These are phyloP conservation scores for Ceuthmochares aereus DNA, from an alignment of 2,113 vertebrate species.

Conservation along the genomic window DNA sequence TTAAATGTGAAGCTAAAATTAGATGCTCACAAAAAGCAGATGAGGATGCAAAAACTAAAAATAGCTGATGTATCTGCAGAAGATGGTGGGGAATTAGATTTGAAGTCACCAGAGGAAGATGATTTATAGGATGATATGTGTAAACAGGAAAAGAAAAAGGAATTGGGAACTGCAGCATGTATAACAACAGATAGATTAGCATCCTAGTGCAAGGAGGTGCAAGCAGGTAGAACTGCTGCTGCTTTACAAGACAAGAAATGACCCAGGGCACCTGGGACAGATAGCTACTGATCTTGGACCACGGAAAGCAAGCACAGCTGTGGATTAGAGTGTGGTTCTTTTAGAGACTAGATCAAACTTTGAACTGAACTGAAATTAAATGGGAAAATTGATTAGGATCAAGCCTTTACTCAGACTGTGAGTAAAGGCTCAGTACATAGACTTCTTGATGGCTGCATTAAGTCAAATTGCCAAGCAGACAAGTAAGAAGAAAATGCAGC, in stretches of 20 bases:
- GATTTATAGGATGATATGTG: neutral
- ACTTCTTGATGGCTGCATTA: neutral
- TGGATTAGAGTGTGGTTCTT: neutral
- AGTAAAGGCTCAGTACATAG: neutral
- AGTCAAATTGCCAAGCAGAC: neutral
- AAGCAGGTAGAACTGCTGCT: neutral
- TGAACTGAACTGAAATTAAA: neutral
- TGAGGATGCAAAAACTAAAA: conserved; percentile 40
- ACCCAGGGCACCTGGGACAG: neutral
- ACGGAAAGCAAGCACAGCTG: neutral
- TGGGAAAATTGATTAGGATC: neutral
- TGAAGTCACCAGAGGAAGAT: conserved; percentile 17
- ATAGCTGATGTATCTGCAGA: conserved; percentile 49
- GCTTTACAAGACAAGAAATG: neutral
- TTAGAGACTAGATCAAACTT: neutral
- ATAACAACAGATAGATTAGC: neutral
- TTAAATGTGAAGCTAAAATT: conserved; percentile 37
- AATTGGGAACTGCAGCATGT: neutral
- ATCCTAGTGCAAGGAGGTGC: neutral
- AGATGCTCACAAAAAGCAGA: conserved; percentile 23
- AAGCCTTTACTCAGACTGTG: neutral
- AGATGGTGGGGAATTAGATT: conserved; percentile 14
- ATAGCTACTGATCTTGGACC: neutral
- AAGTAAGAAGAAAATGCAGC: neutral
- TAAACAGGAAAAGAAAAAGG: neutral